Conservation (phyloP, 2,797 vertebrate genomes). For the Hyperoplus lanceolatus region DNA sequence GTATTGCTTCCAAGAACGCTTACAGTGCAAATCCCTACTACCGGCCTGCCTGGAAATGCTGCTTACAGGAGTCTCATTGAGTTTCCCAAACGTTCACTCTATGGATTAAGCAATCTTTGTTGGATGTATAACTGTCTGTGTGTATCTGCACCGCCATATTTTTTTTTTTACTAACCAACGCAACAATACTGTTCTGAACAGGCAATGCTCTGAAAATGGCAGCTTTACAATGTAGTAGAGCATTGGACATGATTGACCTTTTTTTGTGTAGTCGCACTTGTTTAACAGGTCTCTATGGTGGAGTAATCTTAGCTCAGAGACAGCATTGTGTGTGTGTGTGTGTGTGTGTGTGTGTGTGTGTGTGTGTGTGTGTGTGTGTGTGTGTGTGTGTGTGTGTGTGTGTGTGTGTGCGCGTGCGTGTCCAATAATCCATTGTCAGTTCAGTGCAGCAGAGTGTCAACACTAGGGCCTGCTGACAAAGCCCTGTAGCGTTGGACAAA, state of each 20-base stretch:
- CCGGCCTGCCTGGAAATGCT: conserved; percentile 63
- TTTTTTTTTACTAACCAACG: conserved; percentile 28
- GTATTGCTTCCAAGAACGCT: conserved; percentile 67
- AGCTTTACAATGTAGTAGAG: conserved; percentile 31
- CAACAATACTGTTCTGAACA: conserved; percentile 14
- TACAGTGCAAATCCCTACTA: conserved; percentile 46
- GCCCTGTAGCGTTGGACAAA: conserved; percentile 21
- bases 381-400: no score
- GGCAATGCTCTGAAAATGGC: conserved; percentile 26
- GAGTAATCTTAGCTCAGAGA: neutral
- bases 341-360: neutral
- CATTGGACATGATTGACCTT: conserved; percentile 27
- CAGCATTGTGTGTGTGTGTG: neutral
- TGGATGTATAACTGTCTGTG: conserved; percentile 46
- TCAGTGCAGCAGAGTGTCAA: conserved; percentile 9
- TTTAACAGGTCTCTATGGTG: neutral
- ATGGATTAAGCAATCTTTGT: conserved; percentile 67
- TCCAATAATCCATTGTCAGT: conserved; percentile 36
- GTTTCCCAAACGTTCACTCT: conserved; percentile 69
- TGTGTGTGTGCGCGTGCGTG: neutral
- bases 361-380: no score
- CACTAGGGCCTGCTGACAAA: conserved; percentile 45
- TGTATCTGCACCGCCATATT: conserved; percentile 29
- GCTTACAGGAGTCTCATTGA: conserved; percentile 64
- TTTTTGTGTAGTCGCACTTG: conserved; percentile 22